These are phyloP conservation scores for Synergus japonicus DNA, from an alignment of 2,888 invertebrate genomes.

Conservation along the genomic window DNA sequence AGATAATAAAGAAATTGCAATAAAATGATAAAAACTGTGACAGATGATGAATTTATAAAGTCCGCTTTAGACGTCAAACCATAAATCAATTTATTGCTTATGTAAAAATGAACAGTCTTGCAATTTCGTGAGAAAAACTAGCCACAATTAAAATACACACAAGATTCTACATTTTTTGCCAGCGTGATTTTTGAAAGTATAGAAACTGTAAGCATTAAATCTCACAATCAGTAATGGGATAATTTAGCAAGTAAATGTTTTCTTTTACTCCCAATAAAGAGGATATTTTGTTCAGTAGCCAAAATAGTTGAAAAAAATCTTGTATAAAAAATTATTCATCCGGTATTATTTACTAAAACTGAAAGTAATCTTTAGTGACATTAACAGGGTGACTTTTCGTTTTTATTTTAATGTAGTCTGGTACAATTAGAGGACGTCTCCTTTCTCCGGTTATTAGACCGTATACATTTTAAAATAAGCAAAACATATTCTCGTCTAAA, in stretches of 20 bases:
- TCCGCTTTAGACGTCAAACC: too few species aligned
- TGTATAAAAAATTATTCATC: neutral
- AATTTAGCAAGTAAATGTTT: too few species aligned
- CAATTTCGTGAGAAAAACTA: too few species aligned
- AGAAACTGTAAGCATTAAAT: too few species aligned
- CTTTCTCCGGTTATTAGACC: slow-evolving; percentile 2
- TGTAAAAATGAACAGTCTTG: too few species aligned
- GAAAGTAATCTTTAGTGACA: neutral
- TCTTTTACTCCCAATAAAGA: neutral
- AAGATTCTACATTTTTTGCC: too few species aligned
- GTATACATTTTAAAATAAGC: neutral
- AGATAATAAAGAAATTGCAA: neutral
- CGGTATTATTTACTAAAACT: neutral
- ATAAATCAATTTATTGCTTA: too few species aligned
- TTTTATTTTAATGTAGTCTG: neutral
- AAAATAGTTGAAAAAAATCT: neutral
- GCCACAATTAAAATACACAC: too few species aligned
- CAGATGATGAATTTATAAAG: too few species aligned
- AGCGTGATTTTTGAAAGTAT: too few species aligned
- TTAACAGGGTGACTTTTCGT: neutral
- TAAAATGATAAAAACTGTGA: neutral
- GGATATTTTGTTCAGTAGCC: neutral
- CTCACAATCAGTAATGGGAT: too few species aligned
- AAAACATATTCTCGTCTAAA: neutral
- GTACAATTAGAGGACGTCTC: neutral